These are phyloP conservation scores for Aepyceros melampus DNA, from an alignment of 2,113 vertebrate species.

Conservation along the genomic window DNA sequence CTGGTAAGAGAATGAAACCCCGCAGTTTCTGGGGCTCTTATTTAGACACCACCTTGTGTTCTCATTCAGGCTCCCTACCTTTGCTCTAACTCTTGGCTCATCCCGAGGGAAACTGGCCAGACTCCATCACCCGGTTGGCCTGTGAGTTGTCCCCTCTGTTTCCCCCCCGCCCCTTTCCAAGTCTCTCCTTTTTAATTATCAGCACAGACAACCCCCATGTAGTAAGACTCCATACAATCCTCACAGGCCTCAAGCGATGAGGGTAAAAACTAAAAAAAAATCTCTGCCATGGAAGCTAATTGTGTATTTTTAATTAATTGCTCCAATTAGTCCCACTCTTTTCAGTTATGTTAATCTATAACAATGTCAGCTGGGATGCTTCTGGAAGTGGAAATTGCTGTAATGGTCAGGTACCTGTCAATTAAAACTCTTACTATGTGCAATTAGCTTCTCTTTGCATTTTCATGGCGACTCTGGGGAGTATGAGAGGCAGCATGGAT, in stretches of 20 bases:
- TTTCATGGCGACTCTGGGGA: conserved; percentile 42
- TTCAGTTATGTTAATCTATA: conserved; percentile 69
- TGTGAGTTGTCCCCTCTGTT: neutral
- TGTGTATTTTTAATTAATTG: conserved; percentile 83
- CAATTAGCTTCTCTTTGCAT: conserved; percentile 74
- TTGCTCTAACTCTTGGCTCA: neutral
- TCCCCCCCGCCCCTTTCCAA: neutral
- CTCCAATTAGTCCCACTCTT: conserved; percentile 78
- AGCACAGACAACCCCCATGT: neutral
- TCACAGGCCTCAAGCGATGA: conserved; percentile 17
- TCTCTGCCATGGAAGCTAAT: conserved; percentile 76
- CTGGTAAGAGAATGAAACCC: neutral
- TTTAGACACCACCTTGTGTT: neutral
- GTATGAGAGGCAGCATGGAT: neutral
- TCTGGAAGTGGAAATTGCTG: conserved; percentile 75
- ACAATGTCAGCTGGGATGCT: conserved; percentile 76
- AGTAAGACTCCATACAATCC: conserved; percentile 12
- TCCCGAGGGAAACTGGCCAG: neutral
- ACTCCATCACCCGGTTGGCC: neutral
- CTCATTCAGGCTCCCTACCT: neutral
- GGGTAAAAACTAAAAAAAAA: neutral
- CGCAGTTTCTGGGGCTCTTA: neutral
- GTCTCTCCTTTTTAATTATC: conserved; percentile 9
- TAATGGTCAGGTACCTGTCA: conserved; percentile 76
- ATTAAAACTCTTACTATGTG: conserved; percentile 75